A percentile compares a stretch with the other conserved stretches of the same genome.
These are phyloP conservation scores for Mesaphorura yosii DNA, from an alignment of 1,140 invertebrate genomes.

Conservation along the genomic window DNA sequence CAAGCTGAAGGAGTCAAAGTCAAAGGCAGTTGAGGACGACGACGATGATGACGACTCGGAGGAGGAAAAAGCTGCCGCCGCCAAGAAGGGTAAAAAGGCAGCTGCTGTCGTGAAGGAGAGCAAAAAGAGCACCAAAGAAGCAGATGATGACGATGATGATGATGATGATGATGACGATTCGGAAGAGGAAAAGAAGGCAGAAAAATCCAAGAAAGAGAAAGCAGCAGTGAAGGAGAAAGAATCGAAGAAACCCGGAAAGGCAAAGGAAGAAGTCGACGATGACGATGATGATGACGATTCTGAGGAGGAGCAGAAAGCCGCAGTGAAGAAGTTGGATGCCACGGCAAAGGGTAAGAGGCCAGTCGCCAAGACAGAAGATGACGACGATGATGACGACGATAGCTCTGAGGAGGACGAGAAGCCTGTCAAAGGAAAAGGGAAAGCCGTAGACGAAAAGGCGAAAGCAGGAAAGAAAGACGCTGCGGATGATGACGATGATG, in stretches of 20 bases:
- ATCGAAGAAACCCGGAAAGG: background rate
- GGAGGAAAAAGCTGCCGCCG: background rate
- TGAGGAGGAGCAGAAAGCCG: background rate
- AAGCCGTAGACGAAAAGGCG: constrained; percentile 16
- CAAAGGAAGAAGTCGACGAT: constrained; percentile 3
- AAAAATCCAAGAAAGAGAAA: background rate
- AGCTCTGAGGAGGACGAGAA: constrained; percentile 19
- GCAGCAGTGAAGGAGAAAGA: constrained; percentile 1
- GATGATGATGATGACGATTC: constrained; percentile 7
- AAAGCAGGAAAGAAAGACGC: constrained; percentile 15
- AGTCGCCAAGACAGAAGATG: constrained; percentile 10
- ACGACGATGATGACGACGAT: constrained; percentile 14
- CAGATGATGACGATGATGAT: constrained; percentile 3
- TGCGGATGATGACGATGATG: constrained; percentile 14
- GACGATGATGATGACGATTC: constrained; percentile 7
- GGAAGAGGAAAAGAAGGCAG: constrained; percentile 1
- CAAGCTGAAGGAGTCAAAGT: background rate
- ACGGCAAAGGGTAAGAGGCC: background rate
- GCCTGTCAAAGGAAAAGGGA: constrained; percentile 5
- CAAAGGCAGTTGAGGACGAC: background rate
- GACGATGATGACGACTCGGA: too few species aligned
- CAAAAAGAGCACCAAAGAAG: background rate
- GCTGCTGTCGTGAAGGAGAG: background rate
- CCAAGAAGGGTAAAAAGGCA: background rate
- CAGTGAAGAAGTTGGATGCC: background rate